Evolutionary conservation across 2,888 invertebrate species (phyloP).

Genomic region (Gandaritis pyraliata): DNA sequence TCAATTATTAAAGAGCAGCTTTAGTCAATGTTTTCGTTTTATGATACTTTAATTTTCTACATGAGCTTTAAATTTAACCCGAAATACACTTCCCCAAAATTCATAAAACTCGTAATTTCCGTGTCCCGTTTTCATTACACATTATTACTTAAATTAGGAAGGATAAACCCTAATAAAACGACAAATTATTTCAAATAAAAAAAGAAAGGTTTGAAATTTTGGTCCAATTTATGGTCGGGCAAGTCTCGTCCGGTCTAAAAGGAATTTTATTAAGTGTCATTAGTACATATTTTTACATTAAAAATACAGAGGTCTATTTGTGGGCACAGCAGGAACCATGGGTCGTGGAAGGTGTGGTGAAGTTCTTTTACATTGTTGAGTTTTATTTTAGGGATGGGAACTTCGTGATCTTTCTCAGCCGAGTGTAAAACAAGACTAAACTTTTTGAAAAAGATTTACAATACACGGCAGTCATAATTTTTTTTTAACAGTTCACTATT

Average conservation of each 20-base stretch:
- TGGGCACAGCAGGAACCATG: slow-evolving; percentile 62
- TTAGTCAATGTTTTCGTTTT: background rate
- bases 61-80: slow-evolving; percentile 16
- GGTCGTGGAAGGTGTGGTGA: slow-evolving; percentile 36
- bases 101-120: slow-evolving; percentile 36
- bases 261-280: slow-evolving; percentile 77
- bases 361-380: slow-evolving; percentile 32
- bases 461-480: too few species aligned
- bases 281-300: slow-evolving; percentile 69
- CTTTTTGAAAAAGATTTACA: too few species aligned
- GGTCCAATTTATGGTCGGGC: slow-evolving; percentile 54
- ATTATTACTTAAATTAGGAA: slow-evolving; percentile 43
- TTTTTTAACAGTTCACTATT: too few species aligned
- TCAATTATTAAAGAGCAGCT: too few species aligned
- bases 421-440: background rate
- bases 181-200: slow-evolving; percentile 53
- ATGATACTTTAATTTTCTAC: slow-evolving; percentile 20
- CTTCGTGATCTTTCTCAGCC: background rate
- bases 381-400: slow-evolving; percentile 28
- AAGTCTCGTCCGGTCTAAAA: slow-evolving; percentile 56
- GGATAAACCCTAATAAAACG: slow-evolving; percentile 49
- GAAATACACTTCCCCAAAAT: slow-evolving; percentile 24
- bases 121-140: slow-evolving; percentile 38
- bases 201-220: slow-evolving; percentile 51
- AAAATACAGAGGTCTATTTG: slow-evolving; percentile 62